phyloP scores from a whole-genome alignment of 2,888 invertebrate genomes.

The Drosophila mayaguana region DNA sequence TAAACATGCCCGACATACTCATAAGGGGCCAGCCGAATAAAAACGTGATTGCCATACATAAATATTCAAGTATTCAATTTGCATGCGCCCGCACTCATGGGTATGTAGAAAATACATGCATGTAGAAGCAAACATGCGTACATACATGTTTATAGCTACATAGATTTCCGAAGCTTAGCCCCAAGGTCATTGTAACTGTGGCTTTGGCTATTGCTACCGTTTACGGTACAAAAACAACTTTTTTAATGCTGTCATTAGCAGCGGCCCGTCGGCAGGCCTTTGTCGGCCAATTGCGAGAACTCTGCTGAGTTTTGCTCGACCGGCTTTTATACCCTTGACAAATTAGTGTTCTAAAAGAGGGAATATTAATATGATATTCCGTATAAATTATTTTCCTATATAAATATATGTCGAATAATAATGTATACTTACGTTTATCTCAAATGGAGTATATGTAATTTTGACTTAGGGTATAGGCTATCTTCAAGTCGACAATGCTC shows the following conservation, averaged over 20 bases:
- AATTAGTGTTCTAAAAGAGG: constrained; percentile 2
- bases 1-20: constrained; percentile 66
- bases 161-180: constrained; percentile 45
- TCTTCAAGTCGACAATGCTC: not conserved
- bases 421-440: too few relatives aligned
- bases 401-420: not conserved
- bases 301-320: constrained; percentile 25
- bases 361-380: not conserved
- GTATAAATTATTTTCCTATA: not conserved
- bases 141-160: constrained; percentile 21
- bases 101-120: constrained; percentile 15
- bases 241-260: constrained; percentile 61
- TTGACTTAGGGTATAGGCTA: not conserved
- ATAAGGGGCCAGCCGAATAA: constrained; percentile 31
- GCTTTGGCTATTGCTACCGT: constrained; percentile 41
- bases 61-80: constrained; percentile 54
- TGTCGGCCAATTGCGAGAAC: constrained; percentile 43
- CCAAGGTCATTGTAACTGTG: constrained; percentile 77
- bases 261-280: constrained; percentile 35
- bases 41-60: constrained; percentile 66
- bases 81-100: constrained; percentile 33
- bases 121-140: constrained; percentile 13
- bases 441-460: not conserved
- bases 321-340: constrained; percentile 45
- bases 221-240: constrained; percentile 49